These are phyloP conservation scores for Tholera decimalis DNA, from an alignment of 2,888 invertebrate species.

Conservation along the genomic window DNA sequence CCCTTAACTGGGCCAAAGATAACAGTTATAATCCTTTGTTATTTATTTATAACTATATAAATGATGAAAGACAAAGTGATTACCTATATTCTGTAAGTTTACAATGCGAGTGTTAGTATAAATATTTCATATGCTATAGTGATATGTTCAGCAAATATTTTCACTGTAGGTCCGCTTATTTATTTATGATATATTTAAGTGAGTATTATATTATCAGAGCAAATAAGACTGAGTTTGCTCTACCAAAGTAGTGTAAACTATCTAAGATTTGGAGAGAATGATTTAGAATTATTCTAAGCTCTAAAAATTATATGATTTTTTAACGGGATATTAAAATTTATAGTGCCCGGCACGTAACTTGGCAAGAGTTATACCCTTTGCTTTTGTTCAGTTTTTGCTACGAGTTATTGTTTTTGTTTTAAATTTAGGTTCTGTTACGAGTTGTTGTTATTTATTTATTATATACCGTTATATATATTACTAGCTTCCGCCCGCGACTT, in stretches of 20 bases:
- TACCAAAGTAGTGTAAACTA: neutral
- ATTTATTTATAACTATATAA: conserved; percentile 23
- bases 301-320: too few species aligned
- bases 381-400: too few species aligned
- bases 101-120: neutral
- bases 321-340: too few species aligned
- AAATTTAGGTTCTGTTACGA: too few species aligned
- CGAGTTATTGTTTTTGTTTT: too few species aligned
- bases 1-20: conserved; percentile 69
- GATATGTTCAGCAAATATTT: conserved; percentile 31
- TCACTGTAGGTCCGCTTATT: conserved; percentile 23
- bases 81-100: conserved; percentile 21
- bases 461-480: too few species aligned
- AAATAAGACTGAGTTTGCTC: neutral
- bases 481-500: too few species aligned
- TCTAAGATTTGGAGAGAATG: neutral
- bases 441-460: too few species aligned
- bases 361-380: too few species aligned
- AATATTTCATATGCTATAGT: conserved; percentile 11
- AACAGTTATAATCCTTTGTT: conserved; percentile 64
- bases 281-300: neutral
- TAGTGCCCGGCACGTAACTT: too few species aligned
- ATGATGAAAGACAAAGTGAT: conserved; percentile 34
- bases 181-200: conserved; percentile 6
- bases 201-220: neutral